Evolutionary conservation across 2,888 invertebrate species (phyloP).

Genomic region (Acanthosepion esculentum): DNA sequence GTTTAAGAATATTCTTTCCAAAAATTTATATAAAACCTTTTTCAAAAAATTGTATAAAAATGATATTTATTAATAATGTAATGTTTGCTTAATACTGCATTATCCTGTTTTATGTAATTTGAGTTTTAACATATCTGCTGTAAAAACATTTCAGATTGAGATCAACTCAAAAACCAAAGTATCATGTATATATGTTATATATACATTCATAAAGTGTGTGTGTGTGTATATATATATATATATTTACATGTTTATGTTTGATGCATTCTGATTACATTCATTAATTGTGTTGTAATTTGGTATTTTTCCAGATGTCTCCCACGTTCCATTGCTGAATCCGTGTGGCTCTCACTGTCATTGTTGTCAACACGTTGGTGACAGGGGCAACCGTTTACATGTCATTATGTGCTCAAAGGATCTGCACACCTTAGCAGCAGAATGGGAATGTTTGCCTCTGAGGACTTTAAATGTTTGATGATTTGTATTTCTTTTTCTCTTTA

Average conservation of each 20-base stretch:
- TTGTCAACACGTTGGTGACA: conserved; percentile 33
- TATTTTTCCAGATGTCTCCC: conserved; percentile 33
- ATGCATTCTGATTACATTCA: background rate
- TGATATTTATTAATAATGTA: background rate
- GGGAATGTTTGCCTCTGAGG: background rate
- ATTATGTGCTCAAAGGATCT: background rate
- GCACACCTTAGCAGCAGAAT: conserved; percentile 9
- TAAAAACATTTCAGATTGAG: conserved; percentile 8
- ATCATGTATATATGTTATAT: conserved; percentile 33
- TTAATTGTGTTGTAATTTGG: conserved; percentile 33
- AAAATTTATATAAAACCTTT: background rate
- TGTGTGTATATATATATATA: background rate
- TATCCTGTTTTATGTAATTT: background rate
- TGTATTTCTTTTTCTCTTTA: background rate
- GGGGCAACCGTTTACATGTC: conserved; percentile 33
- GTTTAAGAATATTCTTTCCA: background rate
- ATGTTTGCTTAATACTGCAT: background rate
- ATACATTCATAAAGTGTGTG: background rate
- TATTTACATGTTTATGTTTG: background rate
- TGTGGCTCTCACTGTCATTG: conserved; percentile 33
- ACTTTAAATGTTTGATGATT: background rate
- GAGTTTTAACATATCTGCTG: background rate
- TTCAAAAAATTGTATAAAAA: background rate
- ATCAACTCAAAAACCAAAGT: conserved; percentile 2
- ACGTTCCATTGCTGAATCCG: conserved; percentile 33